Evolutionary conservation across 2,888 invertebrate genomes (phyloP).

Genomic region (Caenorhabditis japonica): DNA sequence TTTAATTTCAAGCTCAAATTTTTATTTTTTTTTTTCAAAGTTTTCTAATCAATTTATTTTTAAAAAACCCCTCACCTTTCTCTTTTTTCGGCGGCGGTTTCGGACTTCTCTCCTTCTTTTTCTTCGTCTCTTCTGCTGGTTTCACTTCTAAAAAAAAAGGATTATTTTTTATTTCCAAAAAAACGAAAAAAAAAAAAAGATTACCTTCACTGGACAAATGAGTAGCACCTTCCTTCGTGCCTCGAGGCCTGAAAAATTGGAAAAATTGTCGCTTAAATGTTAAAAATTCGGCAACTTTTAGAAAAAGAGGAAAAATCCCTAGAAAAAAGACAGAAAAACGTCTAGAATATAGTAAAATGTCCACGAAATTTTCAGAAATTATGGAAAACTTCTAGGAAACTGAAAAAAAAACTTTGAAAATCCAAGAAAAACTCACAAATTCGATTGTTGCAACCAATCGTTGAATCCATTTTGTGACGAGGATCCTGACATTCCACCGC

Average conservation of each 20-base stretch:
- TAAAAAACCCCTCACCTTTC: conserved; percentile 3
- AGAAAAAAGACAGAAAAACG: too few species aligned
- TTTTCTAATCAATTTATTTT: conserved; percentile 4
- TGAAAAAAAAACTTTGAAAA: background rate
- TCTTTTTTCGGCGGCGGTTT: conserved; percentile 27
- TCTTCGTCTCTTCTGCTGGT: conserved; percentile 19
- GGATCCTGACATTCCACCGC: conserved; percentile 44
- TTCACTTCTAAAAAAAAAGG: conserved; percentile 23
- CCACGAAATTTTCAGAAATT: too few species aligned
- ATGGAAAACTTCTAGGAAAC: background rate
- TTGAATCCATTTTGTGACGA: conserved; percentile 51
- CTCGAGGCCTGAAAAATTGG: conserved; percentile 35
- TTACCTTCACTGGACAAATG: conserved; percentile 47
- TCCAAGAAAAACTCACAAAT: conserved; percentile 25
- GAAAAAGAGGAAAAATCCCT: background rate
- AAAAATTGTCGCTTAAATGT: background rate
- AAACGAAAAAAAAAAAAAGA: background rate
- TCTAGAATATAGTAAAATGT: too few species aligned
- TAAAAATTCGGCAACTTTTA: too few species aligned
- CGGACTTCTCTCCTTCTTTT: conserved; percentile 41
- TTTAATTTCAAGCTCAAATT: too few species aligned
- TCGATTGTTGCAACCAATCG: conserved; percentile 49
- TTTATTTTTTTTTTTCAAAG: too few species aligned
- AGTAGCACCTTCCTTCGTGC: conserved; percentile 45
- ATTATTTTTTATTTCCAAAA: background rate